Evolutionary conservation across 2,113 vertebrate species (phyloP), one percentile per base, ranked within the genome.

Genomic region (Gallinago undulata): DNA sequence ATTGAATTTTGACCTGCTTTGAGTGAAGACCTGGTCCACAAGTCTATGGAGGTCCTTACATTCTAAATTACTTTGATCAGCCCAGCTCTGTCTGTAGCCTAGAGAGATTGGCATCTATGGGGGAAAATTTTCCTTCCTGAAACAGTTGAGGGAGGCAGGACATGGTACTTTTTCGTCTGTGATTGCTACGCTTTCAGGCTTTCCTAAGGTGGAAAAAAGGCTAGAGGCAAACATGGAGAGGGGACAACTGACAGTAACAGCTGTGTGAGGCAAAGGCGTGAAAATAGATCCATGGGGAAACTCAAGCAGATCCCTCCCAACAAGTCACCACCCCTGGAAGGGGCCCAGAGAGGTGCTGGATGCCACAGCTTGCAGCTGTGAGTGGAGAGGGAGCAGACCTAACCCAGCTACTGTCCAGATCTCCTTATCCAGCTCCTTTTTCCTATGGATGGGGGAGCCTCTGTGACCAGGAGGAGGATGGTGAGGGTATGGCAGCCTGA

Each of bases 291-390:
- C 18, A 6, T 28, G 9, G 31, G 13, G 6, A 84, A 93, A 14
- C 41, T 45, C 25, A 43, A 23, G 19, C n/a, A 92, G 83, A 70
- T 24, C 14, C 15, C 15, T 88, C 16, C 9, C 37, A 80, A 17
- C 1, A 69, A 67, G 80, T 62, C 50, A 19, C 28, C 19, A 45
- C 24, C 8, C 10, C 7, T n/a, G 30, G 56, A 68, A 72, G 28
- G 8, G 11, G 0, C 8, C 23, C 1, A 1, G 28, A 45, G 18
- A 25, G 8, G 17, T 25, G 33, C 9, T 73, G 16, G 25, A 21
- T 77, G n/a, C 6, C 6, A 16, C 28, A 12, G 13, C 5, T 9
- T 75, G 47, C 5, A 7, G 1, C 62, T 90, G 16, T 79, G 48
- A 47, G 43, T 12, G 11, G 28, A 48, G 43, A 41, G 13, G 63